These are phyloP conservation scores for Rhizomys pruinosus DNA, from an alignment of 2,113 vertebrate species.

Conservation along the genomic window DNA sequence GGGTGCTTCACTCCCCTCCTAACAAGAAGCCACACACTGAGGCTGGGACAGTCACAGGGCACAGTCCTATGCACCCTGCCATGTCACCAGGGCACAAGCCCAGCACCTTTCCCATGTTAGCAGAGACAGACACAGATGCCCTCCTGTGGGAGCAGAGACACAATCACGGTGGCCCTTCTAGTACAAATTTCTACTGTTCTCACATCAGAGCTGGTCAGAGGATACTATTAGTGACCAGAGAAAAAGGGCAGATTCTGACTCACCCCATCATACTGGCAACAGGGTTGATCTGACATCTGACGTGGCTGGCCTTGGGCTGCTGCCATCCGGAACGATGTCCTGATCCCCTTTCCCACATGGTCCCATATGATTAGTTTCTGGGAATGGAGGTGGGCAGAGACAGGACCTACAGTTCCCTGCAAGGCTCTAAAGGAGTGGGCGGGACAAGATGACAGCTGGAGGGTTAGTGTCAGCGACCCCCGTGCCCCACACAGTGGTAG, in stretches of 20 bases:
- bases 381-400: not conserved
- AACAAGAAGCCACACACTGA: not conserved
- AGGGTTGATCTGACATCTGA: fast-evolving
- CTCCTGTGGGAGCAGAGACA: fast-evolving
- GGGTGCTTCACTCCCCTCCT: not conserved
- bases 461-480: not conserved
- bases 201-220: too few species aligned
- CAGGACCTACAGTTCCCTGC: too few species aligned
- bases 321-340: not conserved
- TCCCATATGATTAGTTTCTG: not conserved
- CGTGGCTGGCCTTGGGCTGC: not conserved
- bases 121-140: too few species aligned
- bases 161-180: fast-evolving
- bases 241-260: not conserved
- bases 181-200: not conserved
- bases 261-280: not conserved
- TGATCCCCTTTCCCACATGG: not conserved
- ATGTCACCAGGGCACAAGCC: not conserved
- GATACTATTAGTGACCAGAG: not conserved
- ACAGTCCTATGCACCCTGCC: not conserved
- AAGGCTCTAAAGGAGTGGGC: not conserved
- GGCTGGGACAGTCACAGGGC: not conserved
- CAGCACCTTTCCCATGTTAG: too few species aligned
- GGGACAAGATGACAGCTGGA: not conserved
- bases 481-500: not conserved